Evolutionary conservation across 2,888 invertebrate species (phyloP), one percentile per base, ranked within the genome.

Genomic region (Agrochola macilenta): DNA sequence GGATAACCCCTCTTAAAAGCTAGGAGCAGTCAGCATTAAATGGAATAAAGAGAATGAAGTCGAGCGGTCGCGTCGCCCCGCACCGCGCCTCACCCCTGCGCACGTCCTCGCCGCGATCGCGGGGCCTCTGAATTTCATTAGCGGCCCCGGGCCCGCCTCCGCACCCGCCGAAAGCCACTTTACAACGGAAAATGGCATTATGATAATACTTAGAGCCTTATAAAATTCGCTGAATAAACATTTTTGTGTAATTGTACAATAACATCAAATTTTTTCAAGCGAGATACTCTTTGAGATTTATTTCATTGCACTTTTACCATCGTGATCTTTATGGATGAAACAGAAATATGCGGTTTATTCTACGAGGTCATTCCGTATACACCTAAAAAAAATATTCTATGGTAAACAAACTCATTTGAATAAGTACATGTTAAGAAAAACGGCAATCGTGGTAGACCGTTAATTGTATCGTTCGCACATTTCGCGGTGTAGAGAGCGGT

Each of bases 1-100:
- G 96, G 95, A 96, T 96, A 96, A 96, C 96, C 96, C 96, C 96
- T 96, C 96, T 96, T 96, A 96, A 96, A 96, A 96, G 96, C 96
- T 95, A 96, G 95, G 94, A 96, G 96, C 95, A 96, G 96, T 96
- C 96, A 96, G 96, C 96, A 96, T 96, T 96, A 96, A 96, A 96
- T 96, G 96, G 95, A 96, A 96, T 96, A 96, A 96, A 95, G 96
- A 94, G 95, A 96, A 96, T 95, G 94, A 95, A 95, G 96, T 95
- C 95, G 96, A 95, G 95, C 95, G 95, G 94, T 94, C 93, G 87
- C 82, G 69, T 64, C 80, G 23, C 93, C 92, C 89, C 92, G 92
- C 89, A 83, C 88, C 89, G 89, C 87, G 68, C 76, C 76, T 79
- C 81, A 73, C 69, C 85, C 82, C 88, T 84, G 84, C 79, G 82